Conservation (phyloP, 2,888 invertebrate species). For the Xestia c-nigrum region DNA sequence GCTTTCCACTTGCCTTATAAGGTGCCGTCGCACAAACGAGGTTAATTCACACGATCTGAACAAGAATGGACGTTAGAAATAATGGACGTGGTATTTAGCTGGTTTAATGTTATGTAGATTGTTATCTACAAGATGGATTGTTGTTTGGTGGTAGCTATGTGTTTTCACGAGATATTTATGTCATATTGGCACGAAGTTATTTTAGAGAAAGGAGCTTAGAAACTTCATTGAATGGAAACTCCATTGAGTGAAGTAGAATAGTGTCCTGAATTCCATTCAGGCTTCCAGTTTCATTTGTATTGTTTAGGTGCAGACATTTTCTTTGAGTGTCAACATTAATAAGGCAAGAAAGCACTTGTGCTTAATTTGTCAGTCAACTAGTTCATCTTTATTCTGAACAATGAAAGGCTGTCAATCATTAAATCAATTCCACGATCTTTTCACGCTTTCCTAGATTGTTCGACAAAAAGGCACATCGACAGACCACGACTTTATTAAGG, state of each 20-base stretch:
- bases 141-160: slow-evolving; percentile 39
- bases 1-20: slow-evolving; percentile 77
- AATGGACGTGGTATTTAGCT: slow-evolving; percentile 66
- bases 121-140: slow-evolving; percentile 57
- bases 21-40: slow-evolving; percentile 76
- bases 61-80: slow-evolving; percentile 63
- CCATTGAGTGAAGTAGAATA: slow-evolving; percentile 17
- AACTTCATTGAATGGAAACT: slow-evolving; percentile 8
- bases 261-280: slow-evolving; percentile 19
- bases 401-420: background rate
- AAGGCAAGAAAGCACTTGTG: background rate
- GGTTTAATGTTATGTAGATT: slow-evolving; percentile 59
- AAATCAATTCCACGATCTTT: background rate
- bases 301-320: background rate
- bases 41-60: slow-evolving; percentile 78
- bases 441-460: background rate
- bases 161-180: slow-evolving; percentile 56
- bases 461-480: background rate
- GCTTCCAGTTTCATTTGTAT: background rate
- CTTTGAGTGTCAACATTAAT: background rate
- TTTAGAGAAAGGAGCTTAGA: slow-evolving; percentile 27
- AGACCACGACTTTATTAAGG: background rate
- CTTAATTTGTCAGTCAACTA: background rate
- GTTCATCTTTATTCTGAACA: background rate
- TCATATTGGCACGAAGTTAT: slow-evolving; percentile 49